Base-by-base conservation (phyloP, 2,888 invertebrate species). In the Harmothoe impar region DNA sequence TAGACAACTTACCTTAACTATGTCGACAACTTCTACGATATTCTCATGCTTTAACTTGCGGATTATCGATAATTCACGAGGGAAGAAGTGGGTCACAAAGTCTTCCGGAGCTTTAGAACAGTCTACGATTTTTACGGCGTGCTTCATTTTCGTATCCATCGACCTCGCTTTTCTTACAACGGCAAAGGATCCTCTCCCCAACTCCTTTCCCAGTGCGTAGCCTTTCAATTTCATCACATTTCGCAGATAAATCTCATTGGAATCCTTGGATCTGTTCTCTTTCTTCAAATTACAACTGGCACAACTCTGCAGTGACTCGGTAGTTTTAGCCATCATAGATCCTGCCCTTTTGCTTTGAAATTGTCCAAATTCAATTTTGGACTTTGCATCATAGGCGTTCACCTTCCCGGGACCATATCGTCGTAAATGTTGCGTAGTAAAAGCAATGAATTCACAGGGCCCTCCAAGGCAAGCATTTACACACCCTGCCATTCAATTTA, bases 171-270 rank as follows among this genome's bases (percentile, higher is more conserved):
- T 91, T 25, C 90, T 81, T 7, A 92, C 92, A 35, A 91, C 91
- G 29, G 91, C 91, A 89, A 91, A 92, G 17, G 91, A 90, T 1
- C 92, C 92, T 31, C 81, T 81, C 17, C 92, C 92, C 43, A 92
- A 90, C 33, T 91, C 91, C 17, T 90, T 88, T 10, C 92, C 91
- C 12, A 92, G 89, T 17, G 68, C 51, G 56, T 91, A 92, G 25
- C 92, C 92, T 54, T 90, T 91, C 29, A 89, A 81, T 25, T 91
- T 86, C 35, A 92, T 68, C 86, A 91, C 91, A 86, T 86, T 86
- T 54, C 54, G 56, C 33, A 86, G 29, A 31, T 54, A 56, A 31
- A 10, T 54, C 17, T 84, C 51, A 31, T 54, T 86, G n/a, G 86
- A 86, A 23, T 86, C 81, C 20, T 35, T 43, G 77, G 77, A 29